Conservation (phyloP, 2,888 invertebrate species). For the Brenthis hecate region DNA sequence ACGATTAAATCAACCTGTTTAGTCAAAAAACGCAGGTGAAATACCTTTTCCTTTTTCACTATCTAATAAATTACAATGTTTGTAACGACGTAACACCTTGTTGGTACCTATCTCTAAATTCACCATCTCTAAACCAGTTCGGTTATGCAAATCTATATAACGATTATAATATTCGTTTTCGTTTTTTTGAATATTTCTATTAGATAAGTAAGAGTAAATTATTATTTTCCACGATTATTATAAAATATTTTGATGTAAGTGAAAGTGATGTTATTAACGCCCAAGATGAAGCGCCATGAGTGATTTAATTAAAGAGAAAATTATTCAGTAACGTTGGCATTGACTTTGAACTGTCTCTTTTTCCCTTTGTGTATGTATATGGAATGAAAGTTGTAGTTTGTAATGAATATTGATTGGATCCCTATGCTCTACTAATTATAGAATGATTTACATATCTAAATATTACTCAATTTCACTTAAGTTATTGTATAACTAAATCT, state of each 20-base stretch:
- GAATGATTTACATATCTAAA: no score
- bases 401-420: not conserved
- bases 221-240: slow-evolving; percentile 36
- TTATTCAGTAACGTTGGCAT: slow-evolving; percentile 17
- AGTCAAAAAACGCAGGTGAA: not conserved
- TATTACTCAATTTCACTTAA: no score
- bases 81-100: slow-evolving; percentile 18
- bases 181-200: slow-evolving; percentile 32
- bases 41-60: slow-evolving; percentile 19
- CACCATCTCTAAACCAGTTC: slow-evolving; percentile 35
- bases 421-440: no score
- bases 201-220: slow-evolving; percentile 40
- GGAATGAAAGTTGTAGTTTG: not conserved
- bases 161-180: slow-evolving; percentile 38
- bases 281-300: slow-evolving; percentile 1
- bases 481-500: no score
- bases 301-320: slow-evolving; percentile 24
- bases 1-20: not conserved
- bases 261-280: slow-evolving; percentile 30
- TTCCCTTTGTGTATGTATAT: not conserved
- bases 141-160: slow-evolving; percentile 40
- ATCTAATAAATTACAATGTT: slow-evolving; percentile 26
- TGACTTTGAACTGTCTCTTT: slow-evolving; percentile 23
- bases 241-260: slow-evolving; percentile 33
- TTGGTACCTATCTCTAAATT: slow-evolving; percentile 23